Base-by-base conservation (phyloP, 2,113 vertebrate species). In the Galeopterus variegatus region DNA sequence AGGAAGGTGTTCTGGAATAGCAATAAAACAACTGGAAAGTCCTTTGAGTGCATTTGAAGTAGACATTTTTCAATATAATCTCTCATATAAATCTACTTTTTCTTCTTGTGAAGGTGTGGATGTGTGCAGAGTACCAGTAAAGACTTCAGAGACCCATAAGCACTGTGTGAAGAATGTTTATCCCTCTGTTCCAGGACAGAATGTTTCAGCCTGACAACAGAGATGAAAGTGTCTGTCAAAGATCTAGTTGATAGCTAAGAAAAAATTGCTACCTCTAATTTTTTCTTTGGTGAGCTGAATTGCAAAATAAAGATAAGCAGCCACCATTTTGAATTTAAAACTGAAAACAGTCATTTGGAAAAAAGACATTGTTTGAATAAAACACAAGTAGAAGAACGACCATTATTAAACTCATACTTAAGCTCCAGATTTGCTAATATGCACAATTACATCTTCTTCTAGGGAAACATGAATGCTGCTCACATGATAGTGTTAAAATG, bases 1-100 rank as follows among this genome's bases (percentile, higher is more conserved):
- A 84, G 52, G 80, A 92, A 89, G 52, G 64, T 60, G 81, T 77
- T 77, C 65, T 84, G 83, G 80, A 76, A 84, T 77, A 92, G 94
- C 84, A 97, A 90, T 97, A 97, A 97, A 97, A 90, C 92, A 95
- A 90, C 60, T 83, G 48, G 36, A 56, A 96, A 80, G 31, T 76
- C 89, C 60, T 94, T 93, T 56, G 75, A 88, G 69, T 92, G 76
- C 10, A 62, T 92, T 90, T 84, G 79, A 92, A 96, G 83, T 52
- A 75, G 79, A 65, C 58, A 87, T 88, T 97, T 93, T 96, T 96
- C 90, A 97, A 64, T 80, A 54, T 3, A 58, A 18, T 67, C 90
- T 95, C 87, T 73, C 73, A 90, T 81, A 96, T 96, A 94, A 97
- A 97, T 96, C 87, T 92, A 56, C 76, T 77, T 85, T 97, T 96